A percentile compares a stretch with the other conserved stretches of the same genome.
These are phyloP conservation scores for Tetrao urogallus DNA, from an alignment of 2,113 vertebrate genomes.

Conservation along the genomic window DNA sequence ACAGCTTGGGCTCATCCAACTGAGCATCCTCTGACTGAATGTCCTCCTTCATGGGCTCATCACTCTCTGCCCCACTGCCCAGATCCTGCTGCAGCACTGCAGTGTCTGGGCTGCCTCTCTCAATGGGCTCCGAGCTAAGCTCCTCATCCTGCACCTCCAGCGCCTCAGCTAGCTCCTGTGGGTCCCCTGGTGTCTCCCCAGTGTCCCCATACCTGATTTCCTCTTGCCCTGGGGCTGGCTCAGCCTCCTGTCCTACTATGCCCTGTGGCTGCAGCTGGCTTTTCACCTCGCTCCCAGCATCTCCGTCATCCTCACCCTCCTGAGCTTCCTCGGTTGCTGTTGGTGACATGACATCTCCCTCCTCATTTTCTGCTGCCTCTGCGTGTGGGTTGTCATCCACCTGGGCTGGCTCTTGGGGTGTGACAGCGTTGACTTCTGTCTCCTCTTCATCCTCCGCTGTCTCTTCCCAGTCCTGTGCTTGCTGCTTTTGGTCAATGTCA, in stretches of 20 bases:
- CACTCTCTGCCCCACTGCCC: accelerated
- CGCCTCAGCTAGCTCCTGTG: accelerated
- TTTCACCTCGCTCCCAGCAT: background rate
- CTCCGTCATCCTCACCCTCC: background rate
- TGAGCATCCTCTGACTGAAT: background rate
- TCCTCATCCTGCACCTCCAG: background rate
- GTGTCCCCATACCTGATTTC: background rate
- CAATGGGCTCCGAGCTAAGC: accelerated
- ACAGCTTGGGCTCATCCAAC: background rate
- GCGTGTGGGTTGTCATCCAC: background rate
- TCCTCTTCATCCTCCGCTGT: background rate
- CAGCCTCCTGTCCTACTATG: background rate
- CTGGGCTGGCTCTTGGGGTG: background rate
- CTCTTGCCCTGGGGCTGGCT: accelerated
- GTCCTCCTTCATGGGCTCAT: background rate
- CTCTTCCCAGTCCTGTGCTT: background rate
- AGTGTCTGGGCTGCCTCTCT: background rate
- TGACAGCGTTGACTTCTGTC: background rate
- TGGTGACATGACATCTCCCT: accelerated
- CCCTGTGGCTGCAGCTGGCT: background rate
- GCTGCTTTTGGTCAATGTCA: background rate
- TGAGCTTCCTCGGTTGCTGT: background rate
- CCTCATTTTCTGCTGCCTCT: background rate
- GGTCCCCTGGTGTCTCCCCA: accelerated
- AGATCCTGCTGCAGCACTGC: accelerated